These are phyloP conservation scores for Caiman crocodilus DNA, from an alignment of 2,797 vertebrate genomes.

Conservation along the genomic window DNA sequence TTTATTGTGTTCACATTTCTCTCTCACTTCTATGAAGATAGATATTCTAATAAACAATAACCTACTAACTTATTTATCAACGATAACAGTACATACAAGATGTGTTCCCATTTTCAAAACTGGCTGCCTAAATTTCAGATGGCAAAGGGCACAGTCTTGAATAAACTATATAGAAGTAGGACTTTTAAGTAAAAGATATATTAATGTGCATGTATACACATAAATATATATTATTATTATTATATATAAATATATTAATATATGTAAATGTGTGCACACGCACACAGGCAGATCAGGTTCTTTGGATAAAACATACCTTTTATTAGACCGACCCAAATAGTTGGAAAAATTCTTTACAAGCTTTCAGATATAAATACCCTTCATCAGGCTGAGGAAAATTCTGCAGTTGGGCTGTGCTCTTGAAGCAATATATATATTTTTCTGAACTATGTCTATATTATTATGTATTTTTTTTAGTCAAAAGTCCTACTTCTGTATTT, in stretches of 20 bases:
- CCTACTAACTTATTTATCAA: neutral
- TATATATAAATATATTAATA: too few species aligned
- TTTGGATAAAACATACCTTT: too few species aligned
- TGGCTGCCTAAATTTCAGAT: neutral
- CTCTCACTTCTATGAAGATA: neutral
- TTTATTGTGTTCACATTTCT: neutral
- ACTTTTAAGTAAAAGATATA: too few species aligned
- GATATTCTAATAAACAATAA: neutral
- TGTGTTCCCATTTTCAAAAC: neutral
- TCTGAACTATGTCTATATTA: neutral
- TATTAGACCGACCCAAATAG: too few species aligned
- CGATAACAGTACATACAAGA: neutral
- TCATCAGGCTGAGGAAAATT: too few species aligned
- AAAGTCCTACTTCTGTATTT: neutral
- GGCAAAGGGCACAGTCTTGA: fast-evolving
- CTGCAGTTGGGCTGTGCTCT: too few species aligned
- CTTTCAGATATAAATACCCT: too few species aligned
- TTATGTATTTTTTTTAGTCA: neutral
- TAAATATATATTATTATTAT: too few species aligned
- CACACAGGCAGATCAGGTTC: too few species aligned
- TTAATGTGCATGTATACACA: too few species aligned
- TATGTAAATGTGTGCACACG: too few species aligned
- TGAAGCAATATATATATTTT: neutral
- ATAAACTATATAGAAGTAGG: neutral
- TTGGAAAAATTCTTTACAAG: too few species aligned